Evolutionary conservation across 2,113 vertebrate species (phyloP).

Genomic region (Melanerpes aurifrons): DNA sequence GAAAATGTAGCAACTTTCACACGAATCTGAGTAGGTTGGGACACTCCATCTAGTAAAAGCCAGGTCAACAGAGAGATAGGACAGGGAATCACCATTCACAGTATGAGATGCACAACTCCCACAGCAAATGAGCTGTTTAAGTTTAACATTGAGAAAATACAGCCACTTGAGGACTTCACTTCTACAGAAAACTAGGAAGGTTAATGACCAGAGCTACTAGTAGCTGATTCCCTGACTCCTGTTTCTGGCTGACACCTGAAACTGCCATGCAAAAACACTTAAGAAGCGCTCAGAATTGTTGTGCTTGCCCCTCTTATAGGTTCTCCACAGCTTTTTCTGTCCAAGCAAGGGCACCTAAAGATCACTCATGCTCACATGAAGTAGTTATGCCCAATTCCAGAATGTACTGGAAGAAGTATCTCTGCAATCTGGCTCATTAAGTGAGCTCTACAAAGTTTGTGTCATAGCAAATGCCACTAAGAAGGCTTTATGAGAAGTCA

Average conservation of each 20-base stretch:
- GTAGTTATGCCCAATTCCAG: not conserved
- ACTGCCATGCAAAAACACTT: not conserved
- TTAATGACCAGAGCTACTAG: not conserved
- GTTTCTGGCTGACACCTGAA: not conserved
- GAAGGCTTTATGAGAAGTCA: not conserved
- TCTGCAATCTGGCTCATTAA: not conserved
- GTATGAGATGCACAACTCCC: not conserved
- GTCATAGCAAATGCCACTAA: not conserved
- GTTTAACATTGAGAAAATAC: not conserved
- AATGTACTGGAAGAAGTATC: not conserved
- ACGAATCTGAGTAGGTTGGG: not conserved
- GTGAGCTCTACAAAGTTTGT: not conserved
- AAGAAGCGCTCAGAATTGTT: not conserved
- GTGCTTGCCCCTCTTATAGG: not conserved
- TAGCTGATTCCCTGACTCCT: not conserved
- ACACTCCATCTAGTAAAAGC: not conserved
- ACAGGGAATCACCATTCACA: not conserved
- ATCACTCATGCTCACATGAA: not conserved
- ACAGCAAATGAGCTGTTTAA: slow-evolving; percentile 5
- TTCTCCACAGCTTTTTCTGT: not conserved
- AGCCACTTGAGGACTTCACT: not conserved
- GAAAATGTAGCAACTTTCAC: not conserved
- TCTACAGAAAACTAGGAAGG: not conserved
- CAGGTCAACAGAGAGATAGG: not conserved
- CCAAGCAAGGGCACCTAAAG: not conserved